Percentiles rank a stretch among this genome's conserved stretches.
These are phyloP conservation scores for Heloderma charlesbogerti DNA, from an alignment of 2,113 vertebrate species.

Conservation along the genomic window DNA sequence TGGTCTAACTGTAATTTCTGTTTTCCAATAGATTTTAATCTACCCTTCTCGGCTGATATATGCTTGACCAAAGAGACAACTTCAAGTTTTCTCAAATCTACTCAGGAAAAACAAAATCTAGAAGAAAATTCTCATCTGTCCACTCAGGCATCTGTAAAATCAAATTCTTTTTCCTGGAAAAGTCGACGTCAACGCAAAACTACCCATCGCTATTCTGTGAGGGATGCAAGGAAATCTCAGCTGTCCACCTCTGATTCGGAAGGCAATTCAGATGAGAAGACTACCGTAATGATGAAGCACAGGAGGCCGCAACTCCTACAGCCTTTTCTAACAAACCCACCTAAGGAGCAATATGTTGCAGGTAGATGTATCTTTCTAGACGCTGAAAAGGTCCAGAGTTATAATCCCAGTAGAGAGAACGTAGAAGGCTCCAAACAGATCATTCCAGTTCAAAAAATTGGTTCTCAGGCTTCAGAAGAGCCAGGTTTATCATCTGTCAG, in stretches of 20 bases:
- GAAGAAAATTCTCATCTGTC: slow-evolving; percentile 69
- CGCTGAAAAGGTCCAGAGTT: slow-evolving; percentile 32
- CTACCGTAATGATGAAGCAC: slow-evolving; percentile 67
- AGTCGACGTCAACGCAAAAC: slow-evolving; percentile 80
- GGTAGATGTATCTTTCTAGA: slow-evolving; percentile 58
- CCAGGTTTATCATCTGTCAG: slow-evolving; percentile 81
- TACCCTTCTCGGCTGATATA: slow-evolving; percentile 82
- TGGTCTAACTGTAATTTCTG: slow-evolving; percentile 44
- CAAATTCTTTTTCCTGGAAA: slow-evolving; percentile 78
- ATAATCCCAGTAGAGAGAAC: slow-evolving; percentile 10
- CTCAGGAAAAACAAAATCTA: slow-evolving; percentile 82
- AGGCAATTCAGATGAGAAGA: slow-evolving; percentile 87
- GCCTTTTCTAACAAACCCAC: slow-evolving; percentile 72
- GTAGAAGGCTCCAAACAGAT: slow-evolving; percentile 53
- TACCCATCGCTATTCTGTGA: slow-evolving; percentile 87
- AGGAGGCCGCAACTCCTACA: slow-evolving; percentile 80
- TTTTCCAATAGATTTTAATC: slow-evolving; percentile 85
- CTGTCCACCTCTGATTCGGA: slow-evolving; percentile 95
- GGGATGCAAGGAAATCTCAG: slow-evolving; percentile 89
- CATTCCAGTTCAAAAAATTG: slow-evolving; percentile 59
- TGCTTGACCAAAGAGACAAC: slow-evolving; percentile 84
- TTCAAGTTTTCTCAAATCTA: slow-evolving; percentile 75
- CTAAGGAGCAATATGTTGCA: slow-evolving; percentile 66
- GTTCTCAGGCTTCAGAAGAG: slow-evolving; percentile 80
- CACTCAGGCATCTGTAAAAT: slow-evolving; percentile 74